Base-by-base conservation (phyloP, 2,113 vertebrate species). In the Psilopogon haemacephalus region DNA sequence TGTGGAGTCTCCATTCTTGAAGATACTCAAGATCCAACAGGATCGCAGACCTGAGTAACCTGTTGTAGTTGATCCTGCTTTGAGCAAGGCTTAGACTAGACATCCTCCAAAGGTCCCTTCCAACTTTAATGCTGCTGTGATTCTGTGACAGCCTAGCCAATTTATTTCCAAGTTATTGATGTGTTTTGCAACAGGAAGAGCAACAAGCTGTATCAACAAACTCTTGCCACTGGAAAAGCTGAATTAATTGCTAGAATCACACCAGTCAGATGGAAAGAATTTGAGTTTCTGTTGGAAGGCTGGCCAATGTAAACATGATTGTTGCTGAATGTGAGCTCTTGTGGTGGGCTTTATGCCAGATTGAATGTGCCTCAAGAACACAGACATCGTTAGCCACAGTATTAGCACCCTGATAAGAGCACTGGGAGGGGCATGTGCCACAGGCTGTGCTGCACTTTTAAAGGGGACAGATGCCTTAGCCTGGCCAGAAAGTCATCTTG, bases 121-220 rank as follows among this genome's bases (percentile, higher is more conserved):
- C 46, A 79, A 15, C 27, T 40, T 73, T 78, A 82, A 20, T 3
- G 2, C 15, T 86, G 60, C n/a, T 14, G n/a, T 85, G 69, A 77
- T 74, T 85, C 88, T 80, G 46, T 59, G 68, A 62, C 79, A 48
- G 55, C 44, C 4, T 10, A 55, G 33, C 12, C 37, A 58, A 5
- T 2, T 82, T 68, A 68, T 55, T 71, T 15, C 48, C 60, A 56
- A 54, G 46, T 73, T 64, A 86, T 30, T 71, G 60, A 83, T 89
- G 75, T 90, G 56, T 77, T 90, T 85, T 89, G 82, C 72, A 76
- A 88, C 69, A 95, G 95, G 87, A 96, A 95, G 81, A 90, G 52
- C 69, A 83, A 74, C 79, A 95, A 95, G 85, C 89, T 95, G 90
- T 77, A 83, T 89, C 89, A 94, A 95, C 92, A 96, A 90, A 93